Evolutionary conservation across 1,140 invertebrate genomes (phyloP), one percentile per base, ranked within the genome.

Genomic region (Ruditapes philippinarum): DNA sequence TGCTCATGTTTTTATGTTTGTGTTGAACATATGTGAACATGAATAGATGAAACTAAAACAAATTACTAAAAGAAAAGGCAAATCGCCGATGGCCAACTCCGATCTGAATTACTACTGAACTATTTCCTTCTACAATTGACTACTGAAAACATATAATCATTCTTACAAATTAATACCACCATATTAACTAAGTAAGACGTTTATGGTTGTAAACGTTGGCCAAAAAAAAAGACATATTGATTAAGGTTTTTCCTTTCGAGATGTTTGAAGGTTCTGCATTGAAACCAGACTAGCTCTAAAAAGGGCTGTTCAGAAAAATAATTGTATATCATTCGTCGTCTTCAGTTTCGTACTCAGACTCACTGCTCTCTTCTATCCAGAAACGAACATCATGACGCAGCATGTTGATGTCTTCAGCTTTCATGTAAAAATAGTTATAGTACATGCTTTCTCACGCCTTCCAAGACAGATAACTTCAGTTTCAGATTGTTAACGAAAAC

Each of bases 221-320:
- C n/a, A n/a, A n/a, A n/a, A n/a, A n/a, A n/a, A n/a, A n/a, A 25
- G 42, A 36, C 40, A 73, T 73, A 9, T 22, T n/a, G 40, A 40
- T 14, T 42, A 45, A 73, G 33, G 28, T 31, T 42, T 22, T 45
- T 73, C 70, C 42, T 73, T 42, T 12, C 9, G 28, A 42, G n/a
- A 2, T 73, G 42, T 42, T 73, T 40, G 62, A 25, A n/a, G 70
- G 70, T 73, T 73, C 70, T 22, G 5, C 42, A 11, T 22, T 73
- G 70, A 73, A n/a, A 73, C 70, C 70, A 73, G 3, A 42, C 7
- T 73, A 45, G 70, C 70, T 45, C 49, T 79, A 49, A 74, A 74
- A 74, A 74, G 70, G 42, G 70, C 42, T 74, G 70, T n/a, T 42
- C 17, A 42, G 22, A 42, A 22, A 45, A 45, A 28, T 76, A 40